These are phyloP conservation scores for Apostichopus leukothele DNA, from an alignment of 53 echinoderm and acorn worm species.

Conservation along the genomic window DNA sequence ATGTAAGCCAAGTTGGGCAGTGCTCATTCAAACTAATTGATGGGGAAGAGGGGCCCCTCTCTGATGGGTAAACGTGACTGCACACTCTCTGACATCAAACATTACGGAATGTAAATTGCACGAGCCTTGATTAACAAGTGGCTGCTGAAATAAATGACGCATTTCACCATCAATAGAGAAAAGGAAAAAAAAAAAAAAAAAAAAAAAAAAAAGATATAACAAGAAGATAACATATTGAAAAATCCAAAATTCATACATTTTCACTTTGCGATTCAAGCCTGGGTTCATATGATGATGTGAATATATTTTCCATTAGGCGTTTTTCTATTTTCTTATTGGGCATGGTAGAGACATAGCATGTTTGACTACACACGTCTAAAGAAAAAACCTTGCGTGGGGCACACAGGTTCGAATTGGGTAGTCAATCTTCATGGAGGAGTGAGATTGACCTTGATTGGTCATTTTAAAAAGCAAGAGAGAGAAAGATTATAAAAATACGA, in stretches of 20 bases:
- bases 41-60: slow-evolving; percentile 50
- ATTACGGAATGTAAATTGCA: slow-evolving; percentile 40
- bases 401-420: not conserved
- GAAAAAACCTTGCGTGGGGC: not conserved
- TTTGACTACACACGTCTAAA: not conserved
- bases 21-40: slow-evolving; percentile 50
- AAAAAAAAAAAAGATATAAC: not conserved
- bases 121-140: slow-evolving; percentile 53
- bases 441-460: slow-evolving; percentile 3
- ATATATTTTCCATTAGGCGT: slow-evolving; percentile 3
- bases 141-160: slow-evolving; percentile 47
- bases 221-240: slow-evolving; percentile 3
- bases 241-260: slow-evolving; percentile 18
- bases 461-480: not conserved
- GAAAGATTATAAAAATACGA: slow-evolving; percentile 13
- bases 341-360: not conserved
- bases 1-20: slow-evolving; percentile 49
- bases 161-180: slow-evolving; percentile 23
- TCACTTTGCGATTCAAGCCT: slow-evolving; percentile 9
- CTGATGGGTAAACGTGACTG: slow-evolving; percentile 50
- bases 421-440: not conserved
- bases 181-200: not conserved
- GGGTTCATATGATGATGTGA: slow-evolving; percentile 10
- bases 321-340: not conserved
- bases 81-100: slow-evolving; percentile 45